Conservation (phyloP, 2,113 vertebrate species). For the Sylvia atricapilla region DNA sequence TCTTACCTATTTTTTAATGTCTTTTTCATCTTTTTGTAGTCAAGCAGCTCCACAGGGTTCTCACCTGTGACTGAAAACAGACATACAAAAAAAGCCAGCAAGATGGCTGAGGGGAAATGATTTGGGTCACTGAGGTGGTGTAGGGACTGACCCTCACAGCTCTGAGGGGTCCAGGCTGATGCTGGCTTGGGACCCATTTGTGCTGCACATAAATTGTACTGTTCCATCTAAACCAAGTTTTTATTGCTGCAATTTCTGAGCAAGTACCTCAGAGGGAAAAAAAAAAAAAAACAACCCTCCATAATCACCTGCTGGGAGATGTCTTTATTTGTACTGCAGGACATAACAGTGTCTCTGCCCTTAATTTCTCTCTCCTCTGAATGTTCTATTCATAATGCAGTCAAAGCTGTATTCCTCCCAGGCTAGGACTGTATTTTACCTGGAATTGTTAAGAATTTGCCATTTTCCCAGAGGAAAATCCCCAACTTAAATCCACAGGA, state of each 20-base stretch:
- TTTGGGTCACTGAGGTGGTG: neutral
- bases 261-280: neutral
- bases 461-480: neutral
- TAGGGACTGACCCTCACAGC: fast-evolving
- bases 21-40: neutral
- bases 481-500: fast-evolving
- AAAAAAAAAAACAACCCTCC: no score
- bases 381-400: neutral
- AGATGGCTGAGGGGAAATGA: neutral
- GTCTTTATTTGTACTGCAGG: neutral
- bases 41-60: neutral
- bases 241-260: neutral
- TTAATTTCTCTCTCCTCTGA: neutral
- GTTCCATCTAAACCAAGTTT: neutral
- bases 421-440: neutral
- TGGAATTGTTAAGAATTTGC: neutral
- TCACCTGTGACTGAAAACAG: neutral
- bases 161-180: neutral
- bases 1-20: no score
- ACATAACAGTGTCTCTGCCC: neutral
- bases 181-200: neutral
- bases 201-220: neutral
- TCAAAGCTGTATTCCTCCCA: neutral
- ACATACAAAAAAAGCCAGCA: fast-evolving
- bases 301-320: neutral